A percentile compares a stretch with the other conserved stretches of the same genome.
These are phyloP conservation scores for Nezara viridula DNA, from an alignment of 2,888 invertebrate species.

Conservation along the genomic window DNA sequence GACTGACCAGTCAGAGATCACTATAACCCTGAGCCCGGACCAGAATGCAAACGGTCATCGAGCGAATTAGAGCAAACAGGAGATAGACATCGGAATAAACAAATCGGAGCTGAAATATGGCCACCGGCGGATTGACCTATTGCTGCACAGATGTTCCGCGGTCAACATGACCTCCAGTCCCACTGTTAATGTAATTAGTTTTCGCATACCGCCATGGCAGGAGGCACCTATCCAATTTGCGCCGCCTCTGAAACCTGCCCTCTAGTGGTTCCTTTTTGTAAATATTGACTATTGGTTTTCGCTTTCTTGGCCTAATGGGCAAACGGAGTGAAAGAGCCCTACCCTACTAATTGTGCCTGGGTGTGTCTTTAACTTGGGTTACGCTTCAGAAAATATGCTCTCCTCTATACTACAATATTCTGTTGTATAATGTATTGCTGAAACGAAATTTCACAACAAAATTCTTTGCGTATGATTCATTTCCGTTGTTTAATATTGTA, in stretches of 20 bases:
- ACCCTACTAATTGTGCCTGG: not conserved
- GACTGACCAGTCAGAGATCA: not conserved
- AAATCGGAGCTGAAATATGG: not conserved
- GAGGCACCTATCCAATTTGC: conserved; percentile 30
- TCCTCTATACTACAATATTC: not conserved
- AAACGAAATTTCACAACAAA: not conserved
- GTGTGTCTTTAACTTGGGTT: conserved; percentile 4
- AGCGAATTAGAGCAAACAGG: not conserved
- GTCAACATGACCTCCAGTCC: conserved; percentile 10
- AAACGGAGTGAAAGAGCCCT: conserved; percentile 3
- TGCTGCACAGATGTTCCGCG: not conserved
- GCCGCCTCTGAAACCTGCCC: not conserved
- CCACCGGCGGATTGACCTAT: not conserved
- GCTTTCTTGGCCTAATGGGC: conserved; percentile 38
- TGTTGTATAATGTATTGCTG: not conserved
- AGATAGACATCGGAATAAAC: not conserved
- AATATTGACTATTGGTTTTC: conserved; percentile 31
- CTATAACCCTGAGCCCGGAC: not conserved
- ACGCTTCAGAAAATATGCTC: not conserved
- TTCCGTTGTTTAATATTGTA: too few species aligned
- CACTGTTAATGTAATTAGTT: conserved; percentile 28
- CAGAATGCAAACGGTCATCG: not conserved
- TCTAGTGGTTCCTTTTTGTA: not conserved
- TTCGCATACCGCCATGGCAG: conserved; percentile 10
- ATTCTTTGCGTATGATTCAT: not conserved